phyloP scores from a whole-genome alignment of 2,113 vertebrate genomes.

The Abramis brama region DNA sequence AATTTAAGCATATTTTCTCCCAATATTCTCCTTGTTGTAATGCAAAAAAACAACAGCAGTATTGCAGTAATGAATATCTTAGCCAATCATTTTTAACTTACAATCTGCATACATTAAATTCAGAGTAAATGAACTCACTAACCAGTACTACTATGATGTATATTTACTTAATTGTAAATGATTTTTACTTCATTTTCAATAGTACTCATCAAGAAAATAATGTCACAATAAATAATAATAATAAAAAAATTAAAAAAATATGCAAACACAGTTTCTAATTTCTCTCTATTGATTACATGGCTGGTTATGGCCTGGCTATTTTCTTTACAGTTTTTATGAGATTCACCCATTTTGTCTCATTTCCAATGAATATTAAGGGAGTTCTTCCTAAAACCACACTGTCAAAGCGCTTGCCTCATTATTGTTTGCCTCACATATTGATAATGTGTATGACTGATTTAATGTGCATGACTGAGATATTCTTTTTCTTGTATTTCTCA shows the following conservation, averaged over 20 bases:
- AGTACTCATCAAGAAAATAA: background rate
- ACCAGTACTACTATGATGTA: background rate
- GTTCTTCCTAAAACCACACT: background rate
- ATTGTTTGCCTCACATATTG: too few relatives aligned
- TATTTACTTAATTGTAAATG: too few relatives aligned
- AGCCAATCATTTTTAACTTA: too few relatives aligned
- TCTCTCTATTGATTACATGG: background rate
- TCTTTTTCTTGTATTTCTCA: conserved; percentile 50
- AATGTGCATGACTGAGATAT: conserved; percentile 6
- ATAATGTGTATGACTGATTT: conserved; percentile 27
- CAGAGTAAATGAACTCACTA: background rate
- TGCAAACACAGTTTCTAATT: background rate
- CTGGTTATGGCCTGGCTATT: background rate
- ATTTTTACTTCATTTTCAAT: background rate
- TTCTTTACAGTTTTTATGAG: background rate
- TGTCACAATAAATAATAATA: background rate
- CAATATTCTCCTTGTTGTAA: too few relatives aligned
- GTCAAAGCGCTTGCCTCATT: too few relatives aligned
- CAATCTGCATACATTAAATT: background rate
- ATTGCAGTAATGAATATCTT: too few relatives aligned
- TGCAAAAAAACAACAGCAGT: too few relatives aligned
- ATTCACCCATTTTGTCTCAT: background rate
- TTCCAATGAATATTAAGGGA: background rate
- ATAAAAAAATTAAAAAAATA: background rate
- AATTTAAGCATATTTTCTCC: too few relatives aligned